Evolutionary conservation across 1,140 invertebrate genomes (phyloP).

Genomic region (Caenorhabditis brenneri): DNA sequence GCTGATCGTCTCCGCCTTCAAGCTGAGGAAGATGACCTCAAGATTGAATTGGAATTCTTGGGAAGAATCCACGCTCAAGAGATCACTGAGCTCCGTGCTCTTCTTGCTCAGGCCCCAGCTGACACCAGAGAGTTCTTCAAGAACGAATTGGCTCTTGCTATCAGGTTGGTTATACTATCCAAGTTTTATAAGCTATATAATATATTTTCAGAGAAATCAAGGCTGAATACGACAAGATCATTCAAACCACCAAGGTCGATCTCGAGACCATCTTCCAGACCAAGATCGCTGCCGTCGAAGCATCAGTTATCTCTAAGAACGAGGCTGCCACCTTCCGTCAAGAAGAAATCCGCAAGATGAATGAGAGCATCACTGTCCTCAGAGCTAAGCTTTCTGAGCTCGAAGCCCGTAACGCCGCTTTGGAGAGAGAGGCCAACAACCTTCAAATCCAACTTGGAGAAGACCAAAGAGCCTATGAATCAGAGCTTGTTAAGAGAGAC

Average conservation of each 20-base stretch:
- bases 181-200: too few species aligned
- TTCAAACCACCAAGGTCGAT: conserved; percentile 60
- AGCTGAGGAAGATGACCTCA: conserved; percentile 31
- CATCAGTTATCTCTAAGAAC: not conserved
- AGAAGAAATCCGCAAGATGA: conserved; percentile 54
- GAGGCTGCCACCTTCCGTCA: conserved; percentile 44
- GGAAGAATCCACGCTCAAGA: conserved; percentile 67
- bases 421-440: conserved; percentile 54
- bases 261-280: conserved; percentile 19
- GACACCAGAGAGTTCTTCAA: conserved; percentile 63
- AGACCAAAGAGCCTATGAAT: conserved; percentile 59
- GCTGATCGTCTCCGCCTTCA: conserved; percentile 6
- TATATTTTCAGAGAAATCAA: conserved; percentile 73
- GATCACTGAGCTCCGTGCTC: conserved; percentile 72
- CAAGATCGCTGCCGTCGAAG: conserved; percentile 25
- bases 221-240: conserved; percentile 72
- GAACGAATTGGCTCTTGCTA: conserved; percentile 72
- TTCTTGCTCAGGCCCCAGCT: conserved; percentile 70
- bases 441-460: conserved; percentile 53
- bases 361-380: conserved; percentile 48
- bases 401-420: conserved; percentile 51
- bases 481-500: conserved; percentile 54
- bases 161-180: too few species aligned
- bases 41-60: conserved; percentile 42
- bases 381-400: conserved; percentile 51